Base-by-base conservation (phyloP, 2,888 invertebrate species). In the Drosophila birchii region DNA sequence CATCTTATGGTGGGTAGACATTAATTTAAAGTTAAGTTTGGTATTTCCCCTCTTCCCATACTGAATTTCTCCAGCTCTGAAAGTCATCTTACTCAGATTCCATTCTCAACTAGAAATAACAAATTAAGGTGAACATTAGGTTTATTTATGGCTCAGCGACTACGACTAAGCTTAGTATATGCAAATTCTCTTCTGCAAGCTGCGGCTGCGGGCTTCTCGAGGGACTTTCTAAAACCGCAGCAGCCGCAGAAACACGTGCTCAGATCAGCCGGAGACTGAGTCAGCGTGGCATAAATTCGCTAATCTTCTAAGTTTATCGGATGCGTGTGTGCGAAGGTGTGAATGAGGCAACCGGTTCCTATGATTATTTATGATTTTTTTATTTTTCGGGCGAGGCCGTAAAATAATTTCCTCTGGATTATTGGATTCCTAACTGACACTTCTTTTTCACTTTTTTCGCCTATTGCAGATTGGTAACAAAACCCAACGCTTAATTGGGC, bases 151-250 rank as follows among this genome's bases (percentile, higher is more conserved):
- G 61, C 58, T 26, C 56, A 23, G 75, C 62, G 59, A 39, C 14
- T 14, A 3, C 43, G 12, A 14, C 49, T 26, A 36, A 36, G 39
- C 34, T 43, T 26, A 63, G 43, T 38, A 14, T 75, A 76, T 78
- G 75, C 75, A 77, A 80, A 86, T 80, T 80, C 45, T 49, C 38
- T 49, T 39, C 51, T 54, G 53, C 74, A 70, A 61, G 23, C 57
- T 71, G 75, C 54, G 78, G 76, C 58, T 14, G 18, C 1, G 29
- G 61, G 39, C 45, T 63, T 63, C 54, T 56, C 75, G 36, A 61
- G 68, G 79, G 66, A 86, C 86, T 86, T 86, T 86, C 86, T 87
- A 88, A 69, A 86, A 87, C 85, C 82, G 77, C 85, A 88, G 75
- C 81, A 88, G 76, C 81, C 74, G 59, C 75, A 58, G 43, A 58